These are phyloP conservation scores for Enteromius treurensis DNA, from an alignment of 2,797 vertebrate genomes.

Conservation along the genomic window DNA sequence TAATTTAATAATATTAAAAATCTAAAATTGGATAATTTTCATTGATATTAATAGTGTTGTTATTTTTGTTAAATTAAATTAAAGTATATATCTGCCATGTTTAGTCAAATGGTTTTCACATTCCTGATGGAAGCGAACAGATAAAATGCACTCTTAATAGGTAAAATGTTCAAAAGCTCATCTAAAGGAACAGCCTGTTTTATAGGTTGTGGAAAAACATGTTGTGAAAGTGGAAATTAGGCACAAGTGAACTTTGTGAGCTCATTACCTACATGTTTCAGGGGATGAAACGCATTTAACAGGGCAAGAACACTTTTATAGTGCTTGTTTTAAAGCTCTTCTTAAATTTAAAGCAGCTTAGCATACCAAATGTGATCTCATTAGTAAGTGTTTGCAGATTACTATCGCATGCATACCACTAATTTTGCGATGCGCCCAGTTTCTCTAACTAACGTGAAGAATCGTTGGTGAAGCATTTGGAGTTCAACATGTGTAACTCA, in stretches of 20 bases:
- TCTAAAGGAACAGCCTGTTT: slow-evolving; percentile 16
- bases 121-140: neutral
- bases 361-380: slow-evolving; percentile 1
- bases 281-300: slow-evolving; percentile 20
- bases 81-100: too few relatives aligned
- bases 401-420: neutral
- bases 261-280: slow-evolving; percentile 37
- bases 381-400: slow-evolving; percentile 1
- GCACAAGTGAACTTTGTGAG: slow-evolving; percentile 1
- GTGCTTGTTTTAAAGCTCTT: slow-evolving; percentile 12
- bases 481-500: slow-evolving; percentile 33
- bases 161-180: neutral
- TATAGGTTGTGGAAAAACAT: slow-evolving; percentile 20
- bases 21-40: neutral
- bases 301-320: slow-evolving; percentile 3
- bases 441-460: slow-evolving; percentile 48
- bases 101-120: neutral
- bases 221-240: slow-evolving; percentile 29
- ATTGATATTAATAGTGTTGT: neutral
- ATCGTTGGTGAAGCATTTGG: slow-evolving; percentile 41
- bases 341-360: slow-evolving; percentile 16
- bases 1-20: neutral
- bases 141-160: neutral
- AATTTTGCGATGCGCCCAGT: slow-evolving; percentile 61
- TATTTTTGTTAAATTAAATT: neutral